These are phyloP conservation scores for Pangasius mekongensis DNA, from an alignment of 2,797 vertebrate genomes.

Conservation along the genomic window DNA sequence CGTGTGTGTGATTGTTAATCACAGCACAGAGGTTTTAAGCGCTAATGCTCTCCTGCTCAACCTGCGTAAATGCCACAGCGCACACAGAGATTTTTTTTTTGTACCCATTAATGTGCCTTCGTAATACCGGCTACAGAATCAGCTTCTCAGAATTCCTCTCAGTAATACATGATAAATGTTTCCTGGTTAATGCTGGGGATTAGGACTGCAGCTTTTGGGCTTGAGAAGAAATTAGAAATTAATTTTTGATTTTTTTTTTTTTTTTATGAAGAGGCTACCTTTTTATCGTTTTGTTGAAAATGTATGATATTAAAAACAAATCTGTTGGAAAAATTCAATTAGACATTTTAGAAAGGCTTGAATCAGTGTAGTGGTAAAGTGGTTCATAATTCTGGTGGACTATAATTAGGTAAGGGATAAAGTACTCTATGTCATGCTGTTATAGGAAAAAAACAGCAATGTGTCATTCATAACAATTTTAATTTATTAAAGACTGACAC, in stretches of 20 bases:
- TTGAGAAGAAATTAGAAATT: constrained; percentile 53
- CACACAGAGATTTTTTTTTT: constrained; percentile 63
- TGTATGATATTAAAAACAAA: not conserved
- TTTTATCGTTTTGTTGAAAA: not conserved
- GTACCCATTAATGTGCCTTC: constrained; percentile 61
- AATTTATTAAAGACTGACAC: not conserved
- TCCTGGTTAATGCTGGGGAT: constrained; percentile 73
- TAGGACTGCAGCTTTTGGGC: constrained; percentile 71
- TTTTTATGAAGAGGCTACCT: constrained; percentile 22
- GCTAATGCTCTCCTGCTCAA: constrained; percentile 81
- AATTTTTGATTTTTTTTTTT: constrained; percentile 70
- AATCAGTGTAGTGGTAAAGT: not conserved
- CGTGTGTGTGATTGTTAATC: constrained; percentile 85
- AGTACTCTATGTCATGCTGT: not conserved
- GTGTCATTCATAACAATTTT: not conserved
- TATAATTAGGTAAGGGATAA: not conserved
- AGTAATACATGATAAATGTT: constrained; percentile 72
- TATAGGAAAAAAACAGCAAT: not conserved
- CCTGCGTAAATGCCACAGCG: constrained; percentile 79
- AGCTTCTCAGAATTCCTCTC: constrained; percentile 27
- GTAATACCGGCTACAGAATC: constrained; percentile 38
- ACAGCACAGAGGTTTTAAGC: constrained; percentile 73
- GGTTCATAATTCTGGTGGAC: not conserved
- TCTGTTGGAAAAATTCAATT: not conserved
- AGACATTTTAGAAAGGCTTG: not conserved